Base-by-base conservation (phyloP, 2,113 vertebrate species). In the Crocuta crocuta region DNA sequence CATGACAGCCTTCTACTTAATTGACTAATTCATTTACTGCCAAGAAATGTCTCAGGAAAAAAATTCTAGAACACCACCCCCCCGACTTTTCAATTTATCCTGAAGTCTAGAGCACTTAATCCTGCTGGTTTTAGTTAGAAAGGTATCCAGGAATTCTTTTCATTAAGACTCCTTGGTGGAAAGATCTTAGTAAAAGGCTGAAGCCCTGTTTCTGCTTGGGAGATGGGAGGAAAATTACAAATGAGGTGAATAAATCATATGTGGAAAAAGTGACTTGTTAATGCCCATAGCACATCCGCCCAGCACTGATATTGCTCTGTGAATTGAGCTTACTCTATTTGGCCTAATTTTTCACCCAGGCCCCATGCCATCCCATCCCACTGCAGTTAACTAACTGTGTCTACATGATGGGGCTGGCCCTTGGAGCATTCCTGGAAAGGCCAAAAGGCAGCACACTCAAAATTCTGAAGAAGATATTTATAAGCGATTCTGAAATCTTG, bases 21-120 rank as follows among this genome's bases (percentile, higher is more conserved):
- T 71, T 95, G 58, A 81, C 61, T 35, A 70, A 15, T 82, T 76
- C 33, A 10, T 61, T 45, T 76, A 87, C 50, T 84, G 43, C 94
- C 83, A 87, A 96, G 82, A 58, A 66, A 55, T 33, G 24, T 66
- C 81, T 97, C 86, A 92, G 92, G 87, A 95, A 94, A 89, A 86
- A 89, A 86, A 87, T 79, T 84, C 74, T 81, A 39, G 48, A 95
- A 85, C 68, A 39, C n/a, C 43, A n/a, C 33, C 31, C 66, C 66
- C 21, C 58, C 0, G 7, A 61, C 71, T n/a, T 73, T 74, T 79
- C 50, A n/a, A 12, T 76, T 33, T 80, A 55, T 50, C 80, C 65
- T 96, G 12, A 94, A 95, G 50, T 84, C 86, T 88, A 76, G 79
- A 94, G 78, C 45, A 88, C 63, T 82, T 82, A 39, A 53, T 88